Evolutionary conservation across 2,888 invertebrate genomes (phyloP).

Genomic region (Pseudanteris insignis): DNA sequence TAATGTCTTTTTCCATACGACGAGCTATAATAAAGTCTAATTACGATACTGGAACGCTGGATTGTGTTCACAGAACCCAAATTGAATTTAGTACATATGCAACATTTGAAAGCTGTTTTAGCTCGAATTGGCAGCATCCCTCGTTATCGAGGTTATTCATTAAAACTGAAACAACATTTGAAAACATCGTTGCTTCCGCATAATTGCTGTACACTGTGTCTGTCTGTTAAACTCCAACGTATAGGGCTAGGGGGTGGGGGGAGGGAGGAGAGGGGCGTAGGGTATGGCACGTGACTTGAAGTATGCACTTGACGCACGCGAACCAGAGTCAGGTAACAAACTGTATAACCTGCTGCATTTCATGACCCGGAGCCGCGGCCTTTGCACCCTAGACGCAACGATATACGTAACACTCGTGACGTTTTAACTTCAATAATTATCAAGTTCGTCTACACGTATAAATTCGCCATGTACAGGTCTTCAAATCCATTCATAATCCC

Average conservation of each 20-base stretch:
- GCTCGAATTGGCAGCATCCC: neutral
- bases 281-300: slow-evolving; percentile 54
- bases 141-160: slow-evolving; percentile 13
- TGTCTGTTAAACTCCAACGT: slow-evolving; percentile 37
- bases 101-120: too few relatives aligned
- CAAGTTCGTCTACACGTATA: neutral
- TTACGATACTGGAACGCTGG: too few relatives aligned
- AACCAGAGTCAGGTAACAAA: slow-evolving; percentile 48
- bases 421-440: slow-evolving; percentile 35
- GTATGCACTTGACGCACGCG: slow-evolving; percentile 62
- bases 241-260: too few relatives aligned
- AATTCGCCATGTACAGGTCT: too few relatives aligned
- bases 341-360: slow-evolving; percentile 38
- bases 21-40: too few relatives aligned
- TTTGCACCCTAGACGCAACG: slow-evolving; percentile 37
- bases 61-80: too few relatives aligned
- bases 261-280: slow-evolving; percentile 45
- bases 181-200: slow-evolving; percentile 26
- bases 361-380: slow-evolving; percentile 38
- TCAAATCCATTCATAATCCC: too few relatives aligned
- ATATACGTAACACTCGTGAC: slow-evolving; percentile 42
- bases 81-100: too few relatives aligned
- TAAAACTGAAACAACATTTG: slow-evolving; percentile 31
- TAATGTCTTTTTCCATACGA: too few relatives aligned
- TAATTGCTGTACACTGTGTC: slow-evolving; percentile 32